phyloP scores from a whole-genome alignment of 1,140 invertebrate species.

The Thereuonema tuberculata region DNA sequence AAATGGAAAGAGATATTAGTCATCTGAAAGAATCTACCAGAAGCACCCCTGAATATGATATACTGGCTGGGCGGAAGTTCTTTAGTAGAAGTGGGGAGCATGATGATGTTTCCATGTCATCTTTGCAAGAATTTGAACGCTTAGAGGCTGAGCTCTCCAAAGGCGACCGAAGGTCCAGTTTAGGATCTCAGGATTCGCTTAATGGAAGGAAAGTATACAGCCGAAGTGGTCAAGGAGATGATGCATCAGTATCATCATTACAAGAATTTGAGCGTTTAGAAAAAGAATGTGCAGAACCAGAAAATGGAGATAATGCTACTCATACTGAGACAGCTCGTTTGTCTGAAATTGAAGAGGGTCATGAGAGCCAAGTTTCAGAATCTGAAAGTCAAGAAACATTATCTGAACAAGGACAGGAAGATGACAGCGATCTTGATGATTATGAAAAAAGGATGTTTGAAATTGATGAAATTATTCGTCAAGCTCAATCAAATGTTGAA shows the following conservation, averaged over 20 bases:
- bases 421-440: slow-evolving; percentile 39
- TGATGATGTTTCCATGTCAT: slow-evolving; percentile 80
- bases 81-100: slow-evolving; percentile 64
- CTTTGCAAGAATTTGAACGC: slow-evolving; percentile 85
- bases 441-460: slow-evolving; percentile 55
- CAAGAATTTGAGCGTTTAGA: slow-evolving; percentile 91
- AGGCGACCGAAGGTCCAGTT: slow-evolving; percentile 19
- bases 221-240: slow-evolving; percentile 53
- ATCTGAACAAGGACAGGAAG: slow-evolving; percentile 27
- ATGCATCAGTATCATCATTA: slow-evolving; percentile 76
- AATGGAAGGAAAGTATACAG: slow-evolving; percentile 42
- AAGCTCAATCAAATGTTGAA: slow-evolving; percentile 53
- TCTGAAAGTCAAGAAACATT: slow-evolving; percentile 52
- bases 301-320: slow-evolving; percentile 62
- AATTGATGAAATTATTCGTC: slow-evolving; percentile 55
- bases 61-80: slow-evolving; percentile 58
- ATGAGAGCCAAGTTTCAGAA: slow-evolving; percentile 46
- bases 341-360: slow-evolving; percentile 51
- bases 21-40: slow-evolving; percentile 56
- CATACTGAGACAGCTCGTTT: slow-evolving; percentile 66
- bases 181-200: slow-evolving; percentile 24
- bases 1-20: slow-evolving; percentile 43
- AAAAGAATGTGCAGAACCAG: slow-evolving; percentile 65
- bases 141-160: slow-evolving; percentile 63
- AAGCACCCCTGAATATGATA: slow-evolving; percentile 72